Evolutionary conservation across 2,888 invertebrate genomes (phyloP), one percentile per base, ranked within the genome.

Genomic region (Chymomyza procnemis): DNA sequence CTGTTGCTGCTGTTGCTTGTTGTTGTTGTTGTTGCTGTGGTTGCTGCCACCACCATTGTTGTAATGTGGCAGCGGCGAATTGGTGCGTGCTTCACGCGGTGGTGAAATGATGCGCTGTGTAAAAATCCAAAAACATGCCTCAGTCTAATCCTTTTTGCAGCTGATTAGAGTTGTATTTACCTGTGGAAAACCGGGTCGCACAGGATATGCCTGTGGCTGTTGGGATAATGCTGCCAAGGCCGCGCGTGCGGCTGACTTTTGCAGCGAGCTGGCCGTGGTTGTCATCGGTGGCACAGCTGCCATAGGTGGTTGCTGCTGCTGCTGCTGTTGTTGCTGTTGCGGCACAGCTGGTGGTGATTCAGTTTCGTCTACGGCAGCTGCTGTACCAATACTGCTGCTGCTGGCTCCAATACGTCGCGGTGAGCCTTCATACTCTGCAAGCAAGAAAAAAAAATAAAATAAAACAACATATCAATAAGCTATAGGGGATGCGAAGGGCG

Each of bases 101-200:
- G 90, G 88, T 57, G 90, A 89, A 63, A 90, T 85, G 57, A 91
- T 90, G 62, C 90, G 89, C 90, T 90, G 60, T 26, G 26, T 4
- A 26, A 6, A 26, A 8, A 26, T 26, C 6, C 6, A 26, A 26
- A 8, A 26, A 1, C 26, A 26, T n/a, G n/a, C n/a, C n/a, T n/a
- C n/a, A n/a, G n/a, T n/a, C 26, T 4, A 22, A 4, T 22, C 22
- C 22, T 4, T 2, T 2, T 22, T 22, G 8, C n/a, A 3, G 89
- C 90, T 90, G 61, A 12, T 41, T 41, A 9, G n/a, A n/a, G 34
- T 12, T 12, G 9, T 0, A 65, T 64, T 71, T 79, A 91, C 91
- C 92, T 97, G 96, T 72, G 97, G 97, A 92, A 97, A 97, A 16
- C 97, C 97, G 59, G 97, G 97, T 80, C 96, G 92, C 54, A 96